phyloP scores from a whole-genome alignment of 2,113 vertebrate genomes.

The Indicator indicator region DNA sequence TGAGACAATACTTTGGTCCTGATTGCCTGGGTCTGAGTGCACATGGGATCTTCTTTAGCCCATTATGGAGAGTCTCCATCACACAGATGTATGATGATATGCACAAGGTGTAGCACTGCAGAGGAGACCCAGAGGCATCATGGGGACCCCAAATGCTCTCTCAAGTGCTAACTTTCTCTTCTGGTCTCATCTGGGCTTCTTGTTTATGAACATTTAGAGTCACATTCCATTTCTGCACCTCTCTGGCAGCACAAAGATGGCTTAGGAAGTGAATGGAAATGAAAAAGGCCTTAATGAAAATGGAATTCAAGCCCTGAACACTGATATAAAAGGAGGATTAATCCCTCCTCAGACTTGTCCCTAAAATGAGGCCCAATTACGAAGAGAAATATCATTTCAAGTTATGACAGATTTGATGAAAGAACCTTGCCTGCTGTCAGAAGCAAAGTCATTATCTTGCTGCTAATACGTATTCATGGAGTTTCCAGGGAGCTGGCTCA shows the following conservation, averaged over 20 bases:
- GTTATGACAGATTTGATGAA: background rate
- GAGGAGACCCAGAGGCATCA: background rate
- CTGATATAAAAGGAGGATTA: background rate
- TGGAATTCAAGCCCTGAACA: background rate
- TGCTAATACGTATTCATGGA: background rate
- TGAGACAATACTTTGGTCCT: background rate
- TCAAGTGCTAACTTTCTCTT: background rate
- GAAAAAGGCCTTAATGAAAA: background rate
- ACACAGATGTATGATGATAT: too few relatives aligned
- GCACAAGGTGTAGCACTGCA: background rate
- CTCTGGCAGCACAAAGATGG: background rate
- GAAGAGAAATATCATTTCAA: background rate
- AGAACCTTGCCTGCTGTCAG: background rate
- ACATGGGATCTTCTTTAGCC: background rate
- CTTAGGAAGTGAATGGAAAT: background rate
- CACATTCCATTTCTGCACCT: background rate
- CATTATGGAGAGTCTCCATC: too few relatives aligned
- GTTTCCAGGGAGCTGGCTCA: background rate
- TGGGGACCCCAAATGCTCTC: accelerated
- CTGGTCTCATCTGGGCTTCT: accelerated
- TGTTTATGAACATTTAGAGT: background rate
- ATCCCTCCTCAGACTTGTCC: background rate
- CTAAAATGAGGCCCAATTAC: background rate
- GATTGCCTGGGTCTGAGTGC: background rate
- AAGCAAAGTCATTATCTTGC: background rate